A percentile compares a stretch with the other conserved stretches of the same genome.
Conservation (phyloP, 2,797 vertebrate species). For the Periophthalmus magnuspinnatus region DNA sequence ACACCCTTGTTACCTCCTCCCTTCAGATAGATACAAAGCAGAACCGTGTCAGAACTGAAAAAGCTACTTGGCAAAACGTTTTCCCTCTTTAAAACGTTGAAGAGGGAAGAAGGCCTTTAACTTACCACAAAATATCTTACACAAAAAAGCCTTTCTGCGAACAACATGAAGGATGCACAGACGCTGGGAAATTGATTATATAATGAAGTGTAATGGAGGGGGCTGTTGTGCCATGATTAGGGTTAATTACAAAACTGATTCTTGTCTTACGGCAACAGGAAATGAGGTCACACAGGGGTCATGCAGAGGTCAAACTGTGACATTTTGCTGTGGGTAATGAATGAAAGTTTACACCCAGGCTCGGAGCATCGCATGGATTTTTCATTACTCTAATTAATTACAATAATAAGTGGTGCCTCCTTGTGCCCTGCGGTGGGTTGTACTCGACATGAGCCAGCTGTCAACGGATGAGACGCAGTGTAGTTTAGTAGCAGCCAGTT, state of each 20-base stretch:
- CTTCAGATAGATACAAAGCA: too few species aligned
- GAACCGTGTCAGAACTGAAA: too few species aligned
- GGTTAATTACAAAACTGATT: conserved; percentile 13
- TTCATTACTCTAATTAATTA: conserved; percentile 53
- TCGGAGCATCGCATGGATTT: conserved; percentile 24
- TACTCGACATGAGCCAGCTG: conserved; percentile 11
- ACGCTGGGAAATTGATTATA: conserved; percentile 7
- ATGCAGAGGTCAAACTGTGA: not conserved
- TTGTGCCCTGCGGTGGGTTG: conserved; percentile 5
- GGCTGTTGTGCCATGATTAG: not conserved
- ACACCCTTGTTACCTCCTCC: too few species aligned
- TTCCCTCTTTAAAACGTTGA: too few species aligned
- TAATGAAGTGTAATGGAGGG: conserved; percentile 3
- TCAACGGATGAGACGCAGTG: not conserved
- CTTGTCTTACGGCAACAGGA: not conserved
- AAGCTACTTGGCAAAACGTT: too few species aligned
- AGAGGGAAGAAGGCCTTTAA: not conserved
- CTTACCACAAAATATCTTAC: not conserved
- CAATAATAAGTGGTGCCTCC: conserved; percentile 28
- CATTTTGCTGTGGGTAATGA: conserved; percentile 17
- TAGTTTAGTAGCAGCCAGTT: not conserved
- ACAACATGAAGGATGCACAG: not conserved
- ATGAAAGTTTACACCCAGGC: conserved; percentile 28
- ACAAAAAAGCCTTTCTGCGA: not conserved
- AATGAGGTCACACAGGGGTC: not conserved